Evolutionary conservation across 2,113 vertebrate genomes (phyloP).

Genomic region (Ornithorhynchus anatinus): DNA sequence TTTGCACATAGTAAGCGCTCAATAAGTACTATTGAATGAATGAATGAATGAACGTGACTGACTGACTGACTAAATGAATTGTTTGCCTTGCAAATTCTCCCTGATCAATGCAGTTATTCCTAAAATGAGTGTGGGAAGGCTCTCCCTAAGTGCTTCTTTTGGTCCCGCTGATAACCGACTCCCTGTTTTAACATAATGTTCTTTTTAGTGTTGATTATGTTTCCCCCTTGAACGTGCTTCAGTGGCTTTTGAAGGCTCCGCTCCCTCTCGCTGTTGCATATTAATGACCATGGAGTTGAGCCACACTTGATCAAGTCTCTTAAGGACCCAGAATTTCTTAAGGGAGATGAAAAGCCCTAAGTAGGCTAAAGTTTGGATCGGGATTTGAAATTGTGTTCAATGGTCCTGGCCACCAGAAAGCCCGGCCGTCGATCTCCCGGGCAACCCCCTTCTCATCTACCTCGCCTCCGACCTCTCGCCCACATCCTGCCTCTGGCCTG

Average conservation of each 20-base stretch:
- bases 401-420: constrained; percentile 33
- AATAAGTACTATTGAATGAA: no score
- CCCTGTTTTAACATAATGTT: constrained; percentile 18
- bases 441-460: no score
- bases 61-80: no score
- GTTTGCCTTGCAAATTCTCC: no score
- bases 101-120: constrained; percentile 37
- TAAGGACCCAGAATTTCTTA: constrained; percentile 41
- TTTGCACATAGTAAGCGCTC: no score
- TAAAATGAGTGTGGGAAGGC: constrained; percentile 16
- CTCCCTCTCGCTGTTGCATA: constrained; percentile 52
- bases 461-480: no score
- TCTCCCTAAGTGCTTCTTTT: constrained; percentile 35
- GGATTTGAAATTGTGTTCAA: constrained; percentile 23
- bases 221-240: constrained; percentile 45
- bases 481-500: no score
- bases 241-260: constrained; percentile 58
- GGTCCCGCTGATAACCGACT: constrained; percentile 41
- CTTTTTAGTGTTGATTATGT: constrained; percentile 36
- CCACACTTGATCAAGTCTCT: constrained; percentile 58
- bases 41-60: no score
- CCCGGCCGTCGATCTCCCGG: constrained; percentile 11
- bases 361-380: constrained; percentile 33
- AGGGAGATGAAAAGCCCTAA: constrained; percentile 49
- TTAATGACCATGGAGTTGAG: constrained; percentile 38